Evolutionary conservation across 2,797 vertebrate genomes (phyloP).

Genomic region (Microchirus variegatus): DNA sequence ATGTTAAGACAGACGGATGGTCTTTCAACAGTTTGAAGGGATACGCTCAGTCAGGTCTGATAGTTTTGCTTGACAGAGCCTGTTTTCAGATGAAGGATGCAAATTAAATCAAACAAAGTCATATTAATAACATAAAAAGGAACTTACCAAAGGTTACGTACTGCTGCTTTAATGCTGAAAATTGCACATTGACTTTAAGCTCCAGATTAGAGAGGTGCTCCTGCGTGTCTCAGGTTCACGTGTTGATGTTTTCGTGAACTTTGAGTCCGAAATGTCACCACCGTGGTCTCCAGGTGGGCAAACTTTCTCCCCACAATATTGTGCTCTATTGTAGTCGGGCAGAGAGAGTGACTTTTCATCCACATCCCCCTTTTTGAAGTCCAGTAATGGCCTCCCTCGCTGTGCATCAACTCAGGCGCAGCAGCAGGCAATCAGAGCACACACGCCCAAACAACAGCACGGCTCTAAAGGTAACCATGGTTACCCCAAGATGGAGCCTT

Average conservation of each 20-base stretch:
- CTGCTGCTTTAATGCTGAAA: too few relatives aligned
- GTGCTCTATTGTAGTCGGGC: conserved; percentile 36
- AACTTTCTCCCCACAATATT: conserved; percentile 3
- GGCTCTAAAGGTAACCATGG: conserved; percentile 72
- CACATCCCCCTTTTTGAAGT: conserved; percentile 40
- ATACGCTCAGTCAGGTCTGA: too few relatives aligned
- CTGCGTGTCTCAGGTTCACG: conserved; percentile 9
- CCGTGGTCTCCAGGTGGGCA: conserved; percentile 22
- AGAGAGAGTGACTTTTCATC: conserved; percentile 55
- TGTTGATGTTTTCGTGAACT: conserved; percentile 17
- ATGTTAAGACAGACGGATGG: too few relatives aligned
- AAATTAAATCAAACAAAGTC: too few relatives aligned
- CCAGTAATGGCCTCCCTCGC: conserved; percentile 52
- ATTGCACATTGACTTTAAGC: too few relatives aligned
- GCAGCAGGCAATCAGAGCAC: conserved; percentile 67
- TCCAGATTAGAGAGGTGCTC: neutral
- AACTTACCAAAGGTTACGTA: too few relatives aligned
- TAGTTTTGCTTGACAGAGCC: too few relatives aligned
- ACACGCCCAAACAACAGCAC: conserved; percentile 53
- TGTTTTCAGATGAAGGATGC: too few relatives aligned
- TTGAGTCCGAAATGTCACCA: conserved; percentile 13
- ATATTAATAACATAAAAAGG: too few relatives aligned
- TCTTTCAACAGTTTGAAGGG: too few relatives aligned
- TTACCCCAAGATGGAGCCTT: conserved; percentile 66
- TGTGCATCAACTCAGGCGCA: conserved; percentile 68